Percentiles rank a stretch among this genome's conserved stretches.
These are phyloP conservation scores for Peribatodes rhomboidaria DNA, from an alignment of 2,888 invertebrate genomes.

Conservation along the genomic window DNA sequence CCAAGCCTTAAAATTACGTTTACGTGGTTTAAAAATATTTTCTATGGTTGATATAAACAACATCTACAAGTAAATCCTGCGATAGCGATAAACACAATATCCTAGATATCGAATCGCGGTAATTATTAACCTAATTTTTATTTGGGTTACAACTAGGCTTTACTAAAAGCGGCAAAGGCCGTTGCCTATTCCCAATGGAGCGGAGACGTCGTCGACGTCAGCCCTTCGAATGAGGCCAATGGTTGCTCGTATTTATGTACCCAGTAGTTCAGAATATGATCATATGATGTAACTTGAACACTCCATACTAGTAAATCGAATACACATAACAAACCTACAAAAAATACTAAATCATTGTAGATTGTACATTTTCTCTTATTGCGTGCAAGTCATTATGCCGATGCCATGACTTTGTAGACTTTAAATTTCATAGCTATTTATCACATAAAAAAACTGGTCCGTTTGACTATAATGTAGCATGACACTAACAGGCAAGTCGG, in stretches of 20 bases:
- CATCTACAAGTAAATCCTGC: too few relatives aligned
- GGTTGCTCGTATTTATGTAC: conserved; percentile 1
- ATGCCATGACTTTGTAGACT: conserved; percentile 28
- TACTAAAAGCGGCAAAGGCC: background rate
- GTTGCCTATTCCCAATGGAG: conserved; percentile 10
- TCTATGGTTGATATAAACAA: too few relatives aligned
- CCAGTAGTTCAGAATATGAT: background rate
- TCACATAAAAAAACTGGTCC: conserved; percentile 7
- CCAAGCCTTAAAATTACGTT: too few relatives aligned
- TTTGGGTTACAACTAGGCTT: conserved; percentile 1
- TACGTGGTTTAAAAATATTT: too few relatives aligned
- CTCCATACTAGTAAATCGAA: background rate
- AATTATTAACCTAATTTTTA: background rate
- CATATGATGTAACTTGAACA: background rate
- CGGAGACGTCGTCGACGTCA: background rate
- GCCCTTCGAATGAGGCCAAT: conserved; percentile 14
- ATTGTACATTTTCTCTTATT: conserved; percentile 50
- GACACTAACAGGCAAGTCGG: conserved; percentile 21
- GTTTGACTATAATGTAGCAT: conserved; percentile 14
- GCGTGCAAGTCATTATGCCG: conserved; percentile 48
- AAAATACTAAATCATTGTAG: conserved; percentile 21
- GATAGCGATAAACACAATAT: too few relatives aligned
- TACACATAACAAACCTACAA: conserved; percentile 9
- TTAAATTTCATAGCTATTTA: conserved; percentile 32
- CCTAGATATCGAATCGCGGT: too few relatives aligned